Percentiles rank a stretch among this genome's conserved stretches.
Evolutionary conservation across 1,140 invertebrate genomes (phyloP).

Genomic region (Homarus americanus): DNA sequence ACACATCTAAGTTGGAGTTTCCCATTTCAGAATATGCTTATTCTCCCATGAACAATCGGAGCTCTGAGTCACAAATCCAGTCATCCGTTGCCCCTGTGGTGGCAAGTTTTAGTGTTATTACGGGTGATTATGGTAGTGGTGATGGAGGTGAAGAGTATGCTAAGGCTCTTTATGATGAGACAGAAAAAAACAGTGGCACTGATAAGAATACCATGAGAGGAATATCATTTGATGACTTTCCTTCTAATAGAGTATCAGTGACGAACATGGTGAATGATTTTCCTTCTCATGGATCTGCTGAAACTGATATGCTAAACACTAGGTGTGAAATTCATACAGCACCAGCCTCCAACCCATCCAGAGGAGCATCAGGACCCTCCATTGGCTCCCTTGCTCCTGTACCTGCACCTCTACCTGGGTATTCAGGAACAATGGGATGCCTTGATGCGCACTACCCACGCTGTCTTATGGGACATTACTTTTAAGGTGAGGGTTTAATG

Average conservation of each 20-base stretch:
- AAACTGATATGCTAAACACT: too few species aligned
- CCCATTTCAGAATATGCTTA: slow-evolving; percentile 51
- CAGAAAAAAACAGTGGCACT: not conserved
- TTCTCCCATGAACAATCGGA: slow-evolving; percentile 44
- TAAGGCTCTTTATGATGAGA: not conserved
- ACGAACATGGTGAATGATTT: not conserved
- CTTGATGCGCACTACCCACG: slow-evolving; percentile 55
- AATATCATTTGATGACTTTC: not conserved
- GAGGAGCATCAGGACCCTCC: slow-evolving; percentile 23
- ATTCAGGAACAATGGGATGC: slow-evolving; percentile 43
- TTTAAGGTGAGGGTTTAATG: slow-evolving; percentile 49
- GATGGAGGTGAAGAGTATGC: not conserved
- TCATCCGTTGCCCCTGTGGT: slow-evolving; percentile 2
- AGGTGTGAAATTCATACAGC: not conserved
- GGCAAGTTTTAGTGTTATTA: not conserved
- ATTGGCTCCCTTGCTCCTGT: slow-evolving; percentile 28
- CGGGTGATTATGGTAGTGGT: slow-evolving; percentile 1
- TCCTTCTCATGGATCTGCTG: not conserved
- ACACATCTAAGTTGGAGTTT: slow-evolving; percentile 40
- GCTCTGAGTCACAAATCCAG: slow-evolving; percentile 8
- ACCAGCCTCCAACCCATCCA: not conserved
- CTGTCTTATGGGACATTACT: slow-evolving; percentile 63
- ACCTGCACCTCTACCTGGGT: slow-evolving; percentile 46
- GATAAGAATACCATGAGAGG: not conserved
- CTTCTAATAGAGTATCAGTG: not conserved